Conservation (phyloP, 2,797 vertebrate species). For the Adrianichthys oophorus region DNA sequence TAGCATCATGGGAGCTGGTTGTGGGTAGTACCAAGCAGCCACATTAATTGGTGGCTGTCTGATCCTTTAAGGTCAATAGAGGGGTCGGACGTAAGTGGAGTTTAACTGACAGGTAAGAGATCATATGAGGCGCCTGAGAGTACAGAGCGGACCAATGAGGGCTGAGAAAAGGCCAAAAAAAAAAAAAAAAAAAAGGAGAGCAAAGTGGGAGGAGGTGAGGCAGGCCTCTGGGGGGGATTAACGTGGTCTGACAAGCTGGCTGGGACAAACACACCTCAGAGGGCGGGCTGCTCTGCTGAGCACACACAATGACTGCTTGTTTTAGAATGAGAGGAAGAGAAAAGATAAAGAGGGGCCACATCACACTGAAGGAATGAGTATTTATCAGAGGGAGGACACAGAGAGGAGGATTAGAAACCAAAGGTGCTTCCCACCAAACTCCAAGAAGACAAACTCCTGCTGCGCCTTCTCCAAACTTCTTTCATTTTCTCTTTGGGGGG, state of each 20-base stretch:
- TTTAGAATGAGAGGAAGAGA: conserved; percentile 63
- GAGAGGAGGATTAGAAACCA: conserved; percentile 40
- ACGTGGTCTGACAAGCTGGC: conserved; percentile 67
- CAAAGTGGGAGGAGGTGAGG: conserved; percentile 37
- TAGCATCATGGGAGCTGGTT: conserved; percentile 60
- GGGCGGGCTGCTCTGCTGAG: conserved; percentile 69
- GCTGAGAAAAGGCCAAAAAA: background rate
- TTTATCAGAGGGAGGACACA: conserved; percentile 20
- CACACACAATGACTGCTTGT: conserved; percentile 73
- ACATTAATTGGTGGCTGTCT: conserved; percentile 44
- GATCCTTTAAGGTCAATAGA: conserved; percentile 58
- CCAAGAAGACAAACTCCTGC: conserved; percentile 22
- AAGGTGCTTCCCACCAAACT: conserved; percentile 53
- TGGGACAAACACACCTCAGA: conserved; percentile 57
- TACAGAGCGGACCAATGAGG: conserved; percentile 28
- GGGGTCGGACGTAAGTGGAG: conserved; percentile 16
- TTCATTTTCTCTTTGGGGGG: conserved; percentile 1
- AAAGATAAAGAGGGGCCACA: conserved; percentile 65
- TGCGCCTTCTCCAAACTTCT: conserved; percentile 12
- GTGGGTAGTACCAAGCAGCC: conserved; percentile 31
- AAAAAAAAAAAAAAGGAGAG: conserved; percentile 1
- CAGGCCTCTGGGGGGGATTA: conserved; percentile 66
- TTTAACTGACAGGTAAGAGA: conserved; percentile 44
- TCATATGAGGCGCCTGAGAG: conserved; percentile 36
- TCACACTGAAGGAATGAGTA: conserved; percentile 60